A percentile compares a stretch with the other conserved stretches of the same genome.
Conservation (phyloP, 2,888 invertebrate species). For the Stenchaetothrips biformis region DNA sequence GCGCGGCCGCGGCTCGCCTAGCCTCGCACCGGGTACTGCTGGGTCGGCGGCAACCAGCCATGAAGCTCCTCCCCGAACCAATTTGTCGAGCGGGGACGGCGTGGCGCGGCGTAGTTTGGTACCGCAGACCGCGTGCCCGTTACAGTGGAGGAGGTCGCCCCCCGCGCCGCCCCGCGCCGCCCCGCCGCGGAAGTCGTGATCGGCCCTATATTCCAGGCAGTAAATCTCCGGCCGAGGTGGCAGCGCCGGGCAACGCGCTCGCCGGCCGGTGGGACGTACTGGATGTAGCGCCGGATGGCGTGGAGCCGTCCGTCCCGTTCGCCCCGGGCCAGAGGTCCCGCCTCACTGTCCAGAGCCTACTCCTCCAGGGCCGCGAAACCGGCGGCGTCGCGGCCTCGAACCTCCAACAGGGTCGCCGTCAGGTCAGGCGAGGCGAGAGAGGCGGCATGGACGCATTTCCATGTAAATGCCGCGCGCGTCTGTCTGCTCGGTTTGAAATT, state of each 20-base stretch:
- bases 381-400: background rate
- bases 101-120: background rate
- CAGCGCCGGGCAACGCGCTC: background rate
- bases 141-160: background rate
- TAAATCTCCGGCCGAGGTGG: background rate
- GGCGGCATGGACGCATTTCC: background rate
- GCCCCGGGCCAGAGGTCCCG: background rate
- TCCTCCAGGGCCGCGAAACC: background rate
- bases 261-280: too few relatives aligned
- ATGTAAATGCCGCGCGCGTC: background rate
- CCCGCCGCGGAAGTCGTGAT: constrained; percentile 14
- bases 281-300: too few relatives aligned
- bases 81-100: background rate
- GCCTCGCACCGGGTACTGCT: too few relatives aligned
- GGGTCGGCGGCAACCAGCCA: too few relatives aligned
- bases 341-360: background rate
- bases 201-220: constrained; percentile 16
- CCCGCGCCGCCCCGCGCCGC: background rate
- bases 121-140: background rate
- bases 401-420: background rate
- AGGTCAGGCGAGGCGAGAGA: background rate
- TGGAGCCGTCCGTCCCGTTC: too few relatives aligned
- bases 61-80: background rate
- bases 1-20: too few relatives aligned
- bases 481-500: background rate